Base-by-base conservation (phyloP, 2,888 invertebrate genomes). In the Cosmopolites sordidus region DNA sequence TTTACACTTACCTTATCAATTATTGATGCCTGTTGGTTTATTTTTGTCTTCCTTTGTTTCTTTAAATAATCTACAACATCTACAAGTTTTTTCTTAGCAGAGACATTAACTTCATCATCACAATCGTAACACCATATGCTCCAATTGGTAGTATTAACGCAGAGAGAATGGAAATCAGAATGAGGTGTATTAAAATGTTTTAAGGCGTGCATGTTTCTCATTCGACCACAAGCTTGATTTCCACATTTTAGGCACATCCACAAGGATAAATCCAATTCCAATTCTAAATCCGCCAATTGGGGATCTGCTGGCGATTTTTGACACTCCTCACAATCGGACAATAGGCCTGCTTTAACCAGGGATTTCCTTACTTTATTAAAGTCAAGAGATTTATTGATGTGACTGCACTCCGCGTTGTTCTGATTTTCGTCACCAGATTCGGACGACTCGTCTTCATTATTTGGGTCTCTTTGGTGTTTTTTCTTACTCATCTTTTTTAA, bases 161-260 rank as follows among this genome's bases (percentile, higher is more conserved):
- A 84, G 54, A 92, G 69, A 1, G 83, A 79, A 74, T 92, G 92
- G 42, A 78, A 80, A 69, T 89, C 89, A 0, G 88, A 89, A 65
- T 81, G 84, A 0, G 88, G 86, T 1, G 82, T 86, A 69, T 82
- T 78, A 69, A 78, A 87, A 73, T 93, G 93, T 58, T 82, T 78
- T 16, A 86, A 69, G 0, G 89, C 88, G 73, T 92, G 91, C 62
- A 83, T 78, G 65, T 82, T 81, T 45, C 80, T 77, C 3, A 78
- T 75, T 44, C 84, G 77, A 1, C 87, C 89, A 71, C 92, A 92
- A 16, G 84, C 79, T 67, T 87, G 86, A 58, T 84, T 75, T 1
- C 89, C 92, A 72, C 92, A 93, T 59, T 84, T 83, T 56, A 92
- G 75, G 67, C 92, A 93, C 75, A 92, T 79, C 88, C 89, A 90